Percentiles rank a stretch among this genome's conserved stretches.
phyloP scores from a whole-genome alignment of 2,888 invertebrate genomes.

The Drosophila pegasa region DNA sequence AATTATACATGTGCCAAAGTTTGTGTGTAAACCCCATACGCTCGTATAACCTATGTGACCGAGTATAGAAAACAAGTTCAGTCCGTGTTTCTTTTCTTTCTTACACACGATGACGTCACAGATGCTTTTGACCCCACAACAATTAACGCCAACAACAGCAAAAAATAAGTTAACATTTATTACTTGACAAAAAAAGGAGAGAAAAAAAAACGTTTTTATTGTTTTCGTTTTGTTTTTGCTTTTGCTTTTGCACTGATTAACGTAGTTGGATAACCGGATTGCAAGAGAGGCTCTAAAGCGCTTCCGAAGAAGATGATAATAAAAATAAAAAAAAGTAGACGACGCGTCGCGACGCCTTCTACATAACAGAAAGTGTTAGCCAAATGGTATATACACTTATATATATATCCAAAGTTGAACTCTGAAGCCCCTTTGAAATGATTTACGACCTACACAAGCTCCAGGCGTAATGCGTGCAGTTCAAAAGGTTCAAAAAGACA shows the following conservation, averaged over 20 bases:
- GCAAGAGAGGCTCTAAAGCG: slow-evolving; percentile 36
- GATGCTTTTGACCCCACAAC: slow-evolving; percentile 70
- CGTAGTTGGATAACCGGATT: slow-evolving; percentile 59
- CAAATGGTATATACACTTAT: slow-evolving; percentile 18
- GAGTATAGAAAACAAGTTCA: slow-evolving; percentile 15
- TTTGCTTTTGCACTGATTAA: slow-evolving; percentile 38
- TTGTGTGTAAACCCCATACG: neutral
- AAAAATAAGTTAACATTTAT: slow-evolving; percentile 32
- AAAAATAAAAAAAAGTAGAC: slow-evolving; percentile 21
- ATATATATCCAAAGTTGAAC: slow-evolving; percentile 4
- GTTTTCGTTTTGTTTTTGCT: slow-evolving; percentile 39
- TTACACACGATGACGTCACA: slow-evolving; percentile 55
- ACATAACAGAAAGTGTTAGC: slow-evolving; percentile 39
- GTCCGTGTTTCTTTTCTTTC: slow-evolving; percentile 3
- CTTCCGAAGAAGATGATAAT: slow-evolving; percentile 68
- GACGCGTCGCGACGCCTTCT: slow-evolving; percentile 23
- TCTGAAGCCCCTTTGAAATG: neutral
- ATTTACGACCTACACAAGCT: slow-evolving; percentile 6
- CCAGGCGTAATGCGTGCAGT: slow-evolving; percentile 4
- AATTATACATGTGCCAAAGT: no score
- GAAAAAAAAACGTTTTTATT: slow-evolving; percentile 11
- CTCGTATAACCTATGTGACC: neutral
- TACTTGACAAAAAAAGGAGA: slow-evolving; percentile 19
- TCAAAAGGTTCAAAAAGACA: slow-evolving; percentile 34
- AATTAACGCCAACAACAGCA: slow-evolving; percentile 56